phyloP scores from a whole-genome alignment of 2,888 invertebrate genomes.

The Micropterix aruncella region DNA sequence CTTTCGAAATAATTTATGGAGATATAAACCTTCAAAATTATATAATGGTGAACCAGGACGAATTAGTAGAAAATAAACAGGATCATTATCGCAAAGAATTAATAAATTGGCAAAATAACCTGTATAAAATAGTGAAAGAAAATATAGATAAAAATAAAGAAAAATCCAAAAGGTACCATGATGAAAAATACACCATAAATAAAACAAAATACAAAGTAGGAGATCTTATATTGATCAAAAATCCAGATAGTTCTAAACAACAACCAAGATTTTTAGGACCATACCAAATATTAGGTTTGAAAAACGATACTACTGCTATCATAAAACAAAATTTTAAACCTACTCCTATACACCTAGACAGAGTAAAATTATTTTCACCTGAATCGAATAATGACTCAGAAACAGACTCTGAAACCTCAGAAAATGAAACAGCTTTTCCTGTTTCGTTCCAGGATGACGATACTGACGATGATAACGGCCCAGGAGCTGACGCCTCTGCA shows the following conservation, averaged over 20 bases:
- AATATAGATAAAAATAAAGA: background rate
- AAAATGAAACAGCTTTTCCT: background rate
- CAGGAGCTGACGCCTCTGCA: background rate
- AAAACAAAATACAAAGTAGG: background rate
- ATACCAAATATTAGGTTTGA: background rate
- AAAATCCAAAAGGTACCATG: background rate
- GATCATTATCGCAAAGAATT: background rate
- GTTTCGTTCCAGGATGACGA: background rate
- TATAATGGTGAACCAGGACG: background rate
- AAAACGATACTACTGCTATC: background rate
- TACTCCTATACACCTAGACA: background rate
- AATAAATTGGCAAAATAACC: background rate
- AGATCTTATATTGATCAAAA: background rate
- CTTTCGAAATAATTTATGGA: no score
- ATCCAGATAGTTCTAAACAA: background rate
- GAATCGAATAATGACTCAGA: background rate
- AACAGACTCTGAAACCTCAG: no score
- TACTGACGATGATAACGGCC: background rate
- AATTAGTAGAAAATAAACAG: background rate
- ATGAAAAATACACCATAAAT: background rate
- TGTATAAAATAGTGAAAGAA: background rate
- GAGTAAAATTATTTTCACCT: background rate
- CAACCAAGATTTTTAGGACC: background rate
- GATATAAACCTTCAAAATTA: background rate
- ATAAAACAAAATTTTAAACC: background rate